Conservation (phyloP, 1,140 invertebrate genomes). For the Dysdera silvatica region DNA sequence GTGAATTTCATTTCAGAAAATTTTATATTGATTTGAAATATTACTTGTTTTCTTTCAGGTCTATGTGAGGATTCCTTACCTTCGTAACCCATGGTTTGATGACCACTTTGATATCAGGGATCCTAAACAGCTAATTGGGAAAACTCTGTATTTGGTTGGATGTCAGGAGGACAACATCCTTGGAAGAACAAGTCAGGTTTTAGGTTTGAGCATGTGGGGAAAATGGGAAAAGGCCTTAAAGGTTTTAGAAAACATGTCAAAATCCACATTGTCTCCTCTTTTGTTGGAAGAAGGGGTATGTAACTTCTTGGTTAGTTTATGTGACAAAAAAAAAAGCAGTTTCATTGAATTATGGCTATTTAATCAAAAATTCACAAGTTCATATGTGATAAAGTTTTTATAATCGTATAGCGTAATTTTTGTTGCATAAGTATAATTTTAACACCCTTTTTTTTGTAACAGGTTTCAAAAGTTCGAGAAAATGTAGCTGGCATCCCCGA, state of each 20-base stretch:
- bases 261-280: neutral
- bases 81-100: constrained; percentile 74
- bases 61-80: constrained; percentile 65
- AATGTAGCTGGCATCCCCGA: neutral
- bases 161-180: constrained; percentile 48
- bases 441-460: neutral
- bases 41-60: constrained; percentile 40
- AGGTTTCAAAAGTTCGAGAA: neutral
- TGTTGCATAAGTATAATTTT: neutral
- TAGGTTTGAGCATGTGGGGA: constrained; percentile 52
- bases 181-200: constrained; percentile 56
- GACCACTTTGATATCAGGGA: constrained; percentile 76
- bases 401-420: neutral
- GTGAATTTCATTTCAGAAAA: too few species aligned
- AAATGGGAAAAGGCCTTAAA: constrained; percentile 55
- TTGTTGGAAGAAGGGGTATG: constrained; percentile 16
- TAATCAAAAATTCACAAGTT: neutral
- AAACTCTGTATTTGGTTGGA: constrained; percentile 60
- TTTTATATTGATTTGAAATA: too few species aligned
- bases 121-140: constrained; percentile 60
- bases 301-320: neutral
- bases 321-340: too few species aligned
- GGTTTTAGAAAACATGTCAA: constrained; percentile 40
- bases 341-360: neutral
- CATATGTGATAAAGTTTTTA: neutral